phyloP scores from a whole-genome alignment of 2,797 vertebrate species.

The Hydrophis major region DNA sequence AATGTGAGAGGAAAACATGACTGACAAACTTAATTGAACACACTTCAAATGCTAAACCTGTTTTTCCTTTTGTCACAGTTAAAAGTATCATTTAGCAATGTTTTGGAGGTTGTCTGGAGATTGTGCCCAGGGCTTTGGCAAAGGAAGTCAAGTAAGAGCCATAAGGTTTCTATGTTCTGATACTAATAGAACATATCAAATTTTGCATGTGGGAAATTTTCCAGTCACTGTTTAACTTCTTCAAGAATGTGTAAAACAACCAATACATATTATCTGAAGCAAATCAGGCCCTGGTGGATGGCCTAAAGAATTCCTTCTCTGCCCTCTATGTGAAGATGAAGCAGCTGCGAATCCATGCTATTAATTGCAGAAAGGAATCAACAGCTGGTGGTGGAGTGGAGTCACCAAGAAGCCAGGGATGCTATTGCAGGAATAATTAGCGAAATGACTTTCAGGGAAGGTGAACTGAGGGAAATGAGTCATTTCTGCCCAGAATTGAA shows the following conservation, averaged over 20 bases:
- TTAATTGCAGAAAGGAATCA: slow-evolving; percentile 6
- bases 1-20: not conserved
- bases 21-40: not conserved
- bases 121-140: not conserved
- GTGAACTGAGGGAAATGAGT: not conserved
- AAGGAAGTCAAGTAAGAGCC: not conserved
- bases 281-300: not conserved
- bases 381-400: not conserved
- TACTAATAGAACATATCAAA: not conserved
- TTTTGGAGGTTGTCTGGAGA: not conserved
- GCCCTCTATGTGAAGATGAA: not conserved
- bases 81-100: not conserved
- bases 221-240: not conserved
- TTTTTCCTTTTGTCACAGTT: not conserved
- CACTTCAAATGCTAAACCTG: not conserved
- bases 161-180: not conserved
- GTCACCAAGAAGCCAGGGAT: not conserved
- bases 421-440: not conserved
- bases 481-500: not conserved
- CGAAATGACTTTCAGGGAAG: not conserved
- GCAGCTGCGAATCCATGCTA: not conserved
- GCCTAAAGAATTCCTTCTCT: not conserved
- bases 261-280: not conserved
- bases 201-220: not conserved
- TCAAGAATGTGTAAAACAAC: not conserved